These are phyloP conservation scores for Phanerotoma sp. DNA, from an alignment of 2,888 invertebrate species.

Conservation along the genomic window DNA sequence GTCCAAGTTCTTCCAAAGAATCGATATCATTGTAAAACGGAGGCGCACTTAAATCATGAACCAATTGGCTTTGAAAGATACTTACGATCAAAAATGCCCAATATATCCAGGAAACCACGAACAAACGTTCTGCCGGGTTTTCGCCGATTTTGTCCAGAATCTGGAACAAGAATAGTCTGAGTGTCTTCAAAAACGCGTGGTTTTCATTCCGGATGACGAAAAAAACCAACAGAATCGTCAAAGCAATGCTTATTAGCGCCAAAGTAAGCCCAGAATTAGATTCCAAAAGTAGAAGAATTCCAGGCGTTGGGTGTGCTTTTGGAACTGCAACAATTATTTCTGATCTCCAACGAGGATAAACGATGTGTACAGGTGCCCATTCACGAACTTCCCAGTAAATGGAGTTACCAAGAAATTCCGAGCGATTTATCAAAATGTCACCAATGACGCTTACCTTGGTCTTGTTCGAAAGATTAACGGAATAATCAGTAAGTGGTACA, in stretches of 20 bases:
- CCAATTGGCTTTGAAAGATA: constrained; percentile 27
- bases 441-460: constrained; percentile 24
- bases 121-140: constrained; percentile 20
- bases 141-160: constrained; percentile 19
- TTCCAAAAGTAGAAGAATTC: constrained; percentile 1
- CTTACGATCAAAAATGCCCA: constrained; percentile 21
- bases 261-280: neutral
- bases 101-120: constrained; percentile 22
- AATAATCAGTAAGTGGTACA: constrained; percentile 18
- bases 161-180: constrained; percentile 26
- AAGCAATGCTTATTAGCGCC: neutral
- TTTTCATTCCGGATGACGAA: neutral
- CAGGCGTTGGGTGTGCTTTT: constrained; percentile 17
- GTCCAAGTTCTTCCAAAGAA: constrained; percentile 23
- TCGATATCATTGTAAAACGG: constrained; percentile 26
- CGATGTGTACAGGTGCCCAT: constrained; percentile 13
- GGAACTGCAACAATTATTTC: constrained; percentile 26
- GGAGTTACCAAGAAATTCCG: constrained; percentile 25
- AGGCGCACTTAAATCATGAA: constrained; percentile 25
- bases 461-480: constrained; percentile 19
- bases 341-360: constrained; percentile 27
- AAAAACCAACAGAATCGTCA: neutral
- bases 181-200: constrained; percentile 12
- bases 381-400: constrained; percentile 25
- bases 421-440: constrained; percentile 25